Percentiles rank a stretch among this genome's conserved stretches.
Evolutionary conservation across 2,888 invertebrate species (phyloP).

Genomic region (Limnephilus rhombicus): DNA sequence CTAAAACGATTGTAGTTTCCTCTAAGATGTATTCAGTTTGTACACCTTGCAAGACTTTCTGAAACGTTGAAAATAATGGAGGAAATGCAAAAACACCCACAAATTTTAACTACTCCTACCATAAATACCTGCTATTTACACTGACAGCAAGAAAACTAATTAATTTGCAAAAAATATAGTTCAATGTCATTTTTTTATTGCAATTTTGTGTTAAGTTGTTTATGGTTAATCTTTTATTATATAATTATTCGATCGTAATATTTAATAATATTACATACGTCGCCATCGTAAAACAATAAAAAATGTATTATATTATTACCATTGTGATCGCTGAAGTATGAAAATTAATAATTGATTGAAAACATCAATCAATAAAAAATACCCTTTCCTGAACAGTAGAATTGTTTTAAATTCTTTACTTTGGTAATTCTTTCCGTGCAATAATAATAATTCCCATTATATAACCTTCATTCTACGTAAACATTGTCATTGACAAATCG

Average conservation of each 20-base stretch:
- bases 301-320: neutral
- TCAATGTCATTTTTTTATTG: neutral
- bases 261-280: neutral
- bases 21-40: too few relatives aligned
- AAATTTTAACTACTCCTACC: too few relatives aligned
- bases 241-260: neutral
- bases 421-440: neutral
- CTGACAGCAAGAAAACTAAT: neutral
- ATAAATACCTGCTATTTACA: neutral
- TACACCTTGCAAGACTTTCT: too few relatives aligned
- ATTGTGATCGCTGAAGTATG: neutral
- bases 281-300: neutral
- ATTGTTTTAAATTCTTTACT: neutral
- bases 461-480: neutral
- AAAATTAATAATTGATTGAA: neutral
- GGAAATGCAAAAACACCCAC: too few relatives aligned
- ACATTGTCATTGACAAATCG: neutral
- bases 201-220: neutral
- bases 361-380: neutral
- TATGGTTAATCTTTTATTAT: neutral
- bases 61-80: too few relatives aligned
- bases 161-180: neutral
- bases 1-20: neutral
- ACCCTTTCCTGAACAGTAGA: neutral
- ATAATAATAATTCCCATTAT: neutral